phyloP scores from a whole-genome alignment of 2,797 vertebrate genomes.

The Bryconaethiops microstoma region DNA sequence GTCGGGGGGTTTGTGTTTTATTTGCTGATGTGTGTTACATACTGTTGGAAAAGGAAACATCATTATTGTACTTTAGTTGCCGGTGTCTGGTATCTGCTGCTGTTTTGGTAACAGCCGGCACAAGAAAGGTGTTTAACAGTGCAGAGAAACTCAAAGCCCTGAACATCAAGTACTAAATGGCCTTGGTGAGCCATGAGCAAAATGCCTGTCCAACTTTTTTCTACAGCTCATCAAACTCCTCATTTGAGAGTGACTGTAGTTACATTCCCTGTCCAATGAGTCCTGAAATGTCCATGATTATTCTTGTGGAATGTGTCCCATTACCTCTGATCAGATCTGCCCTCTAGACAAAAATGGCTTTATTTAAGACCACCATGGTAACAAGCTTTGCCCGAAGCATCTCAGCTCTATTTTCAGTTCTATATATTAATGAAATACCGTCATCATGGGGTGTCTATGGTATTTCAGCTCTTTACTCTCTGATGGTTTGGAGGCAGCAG shows the following conservation, averaged over 20 bases:
- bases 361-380: constrained; percentile 14
- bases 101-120: constrained; percentile 39
- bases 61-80: not conserved
- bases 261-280: constrained; percentile 31
- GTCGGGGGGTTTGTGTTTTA: not conserved
- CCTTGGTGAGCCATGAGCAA: not conserved
- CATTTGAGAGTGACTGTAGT: not conserved
- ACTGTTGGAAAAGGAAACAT: not conserved
- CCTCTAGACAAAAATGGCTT: constrained; percentile 10
- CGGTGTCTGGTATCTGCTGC: constrained; percentile 22
- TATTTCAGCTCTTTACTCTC: constrained; percentile 26
- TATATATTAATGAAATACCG: constrained; percentile 31
- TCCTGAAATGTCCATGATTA: constrained; percentile 41
- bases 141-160: not conserved
- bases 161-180: constrained; percentile 1
- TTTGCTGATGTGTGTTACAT: not conserved
- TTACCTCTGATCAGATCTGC: constrained; percentile 33
- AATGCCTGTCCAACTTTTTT: constrained; percentile 34
- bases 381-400: constrained; percentile 17
- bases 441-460: constrained; percentile 19
- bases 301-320: constrained; percentile 23
- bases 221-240: constrained; percentile 34
- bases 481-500: constrained; percentile 27
- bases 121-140: constrained; percentile 29
- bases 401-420: constrained; percentile 5